These are phyloP conservation scores for Glossosoma conforme DNA, from an alignment of 1,140 invertebrate genomes.

Conservation along the genomic window DNA sequence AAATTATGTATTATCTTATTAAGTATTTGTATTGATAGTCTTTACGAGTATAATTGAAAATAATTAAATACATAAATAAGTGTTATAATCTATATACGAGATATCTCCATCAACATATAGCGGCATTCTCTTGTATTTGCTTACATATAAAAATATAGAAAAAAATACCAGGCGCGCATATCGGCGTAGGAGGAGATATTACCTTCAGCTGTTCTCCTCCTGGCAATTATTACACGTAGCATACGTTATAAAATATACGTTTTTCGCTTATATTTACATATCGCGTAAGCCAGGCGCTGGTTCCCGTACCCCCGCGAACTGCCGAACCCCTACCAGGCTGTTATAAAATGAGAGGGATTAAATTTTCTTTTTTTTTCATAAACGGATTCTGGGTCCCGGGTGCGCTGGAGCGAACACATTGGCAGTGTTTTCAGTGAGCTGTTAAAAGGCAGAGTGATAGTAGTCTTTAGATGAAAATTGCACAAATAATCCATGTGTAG, in stretches of 20 bases:
- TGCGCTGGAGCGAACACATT: slow-evolving; percentile 4
- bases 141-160: too few species aligned
- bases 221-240: slow-evolving; percentile 32
- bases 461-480: too few species aligned
- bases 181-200: slow-evolving; percentile 27
- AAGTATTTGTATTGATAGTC: too few species aligned
- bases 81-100: too few species aligned
- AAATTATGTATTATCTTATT: too few species aligned
- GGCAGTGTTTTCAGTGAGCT: slow-evolving; percentile 3
- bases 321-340: slow-evolving; percentile 10
- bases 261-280: slow-evolving; percentile 29
- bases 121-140: too few species aligned
- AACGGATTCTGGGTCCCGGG: slow-evolving; percentile 21
- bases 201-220: slow-evolving; percentile 33
- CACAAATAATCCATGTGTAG: too few species aligned
- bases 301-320: slow-evolving; percentile 20
- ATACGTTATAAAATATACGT: slow-evolving; percentile 33
- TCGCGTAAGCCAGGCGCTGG: slow-evolving; percentile 22
- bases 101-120: too few species aligned
- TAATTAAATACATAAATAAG: too few species aligned
- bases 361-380: slow-evolving; percentile 27
- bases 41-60: too few species aligned
- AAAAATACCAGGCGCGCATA: too few species aligned
- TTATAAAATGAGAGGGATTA: slow-evolving; percentile 25
- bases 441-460: too few species aligned